Evolutionary conservation across 2,797 vertebrate genomes (phyloP), one percentile per base, ranked within the genome.

Genomic region (Hydrophis major): DNA sequence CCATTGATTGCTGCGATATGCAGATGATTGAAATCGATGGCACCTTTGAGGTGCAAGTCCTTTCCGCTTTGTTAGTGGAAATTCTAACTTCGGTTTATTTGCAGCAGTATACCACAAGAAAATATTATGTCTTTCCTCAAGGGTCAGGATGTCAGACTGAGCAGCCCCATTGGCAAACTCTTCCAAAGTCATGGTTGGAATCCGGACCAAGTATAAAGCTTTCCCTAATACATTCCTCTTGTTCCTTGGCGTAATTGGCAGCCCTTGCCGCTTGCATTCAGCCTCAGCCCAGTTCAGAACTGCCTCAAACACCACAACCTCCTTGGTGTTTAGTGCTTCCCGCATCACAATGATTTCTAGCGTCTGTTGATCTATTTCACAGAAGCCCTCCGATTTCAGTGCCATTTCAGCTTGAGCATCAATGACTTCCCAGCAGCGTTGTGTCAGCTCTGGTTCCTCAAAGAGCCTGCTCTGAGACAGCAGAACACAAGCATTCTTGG

Each of bases 371-470:
- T 99, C 99, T 47, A 99, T 98, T 96, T 99, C 99, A 6, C 99
- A 98, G 98, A 99, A 99, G 94, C 99, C 99, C 92, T 99, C 99
- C 0, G 99, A 99, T 94, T 98, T 56, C 88, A 99, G 98, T 1
- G 99, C 98, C 91, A 99, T 98, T 97, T 99, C 99, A 0, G 99
- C 99, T 96, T 99, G 99, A 0, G 99, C 99, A n/a, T 99, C 99
- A 18, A 99, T 99, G 92, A 99, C 99, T 97, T 99, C 99, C 99
- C 99, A 99, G 97, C 99, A 99, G 94, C 99, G 98, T 98, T 98
- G 98, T 0, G 98, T 99, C 95, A 99, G 97, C 96, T 99, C 99
- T 0, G 99, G 98, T 97, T 99, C 99, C 97, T 99, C 99, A 1
- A 99, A 99, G 90, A 99, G 98, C 20, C 98, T 98, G 97, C 99